phyloP scores from a whole-genome alignment of 2,888 invertebrate species.

The Theretra japonica region DNA sequence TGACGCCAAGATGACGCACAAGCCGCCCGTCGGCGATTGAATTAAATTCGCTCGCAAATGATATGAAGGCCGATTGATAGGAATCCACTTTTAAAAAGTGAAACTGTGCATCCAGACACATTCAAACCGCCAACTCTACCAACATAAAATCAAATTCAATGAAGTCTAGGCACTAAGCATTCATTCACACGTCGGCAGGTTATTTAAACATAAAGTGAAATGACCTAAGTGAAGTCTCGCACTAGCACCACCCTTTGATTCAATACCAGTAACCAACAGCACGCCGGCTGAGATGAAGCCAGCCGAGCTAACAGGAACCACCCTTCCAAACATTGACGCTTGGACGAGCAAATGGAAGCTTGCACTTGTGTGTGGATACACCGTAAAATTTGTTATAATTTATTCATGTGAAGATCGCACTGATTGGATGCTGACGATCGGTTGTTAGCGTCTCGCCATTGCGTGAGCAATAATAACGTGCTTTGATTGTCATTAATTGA shows the following conservation, averaged over 20 bases:
- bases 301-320: background rate
- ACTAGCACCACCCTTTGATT: background rate
- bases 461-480: slow-evolving; percentile 11
- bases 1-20: slow-evolving; percentile 46
- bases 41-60: slow-evolving; percentile 55
- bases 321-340: slow-evolving; percentile 11
- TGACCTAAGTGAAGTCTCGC: background rate
- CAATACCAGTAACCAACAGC: background rate
- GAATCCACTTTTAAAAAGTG: slow-evolving; percentile 23
- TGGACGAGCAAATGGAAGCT: background rate
- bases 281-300: background rate
- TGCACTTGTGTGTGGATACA: slow-evolving; percentile 9
- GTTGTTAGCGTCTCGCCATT: slow-evolving; percentile 9
- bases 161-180: background rate
- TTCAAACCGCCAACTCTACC: background rate
- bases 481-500: slow-evolving; percentile 17
- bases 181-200: background rate
- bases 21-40: slow-evolving; percentile 42
- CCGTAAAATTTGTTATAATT: slow-evolving; percentile 10
- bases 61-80: slow-evolving; percentile 49
- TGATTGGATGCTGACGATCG: slow-evolving; percentile 1
- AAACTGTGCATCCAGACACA: background rate
- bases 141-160: background rate
- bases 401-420: slow-evolving; percentile 9
- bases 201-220: background rate